Evolutionary conservation across 2,888 invertebrate genomes (phyloP).

Genomic region (Gymnocheta viridis): DNA sequence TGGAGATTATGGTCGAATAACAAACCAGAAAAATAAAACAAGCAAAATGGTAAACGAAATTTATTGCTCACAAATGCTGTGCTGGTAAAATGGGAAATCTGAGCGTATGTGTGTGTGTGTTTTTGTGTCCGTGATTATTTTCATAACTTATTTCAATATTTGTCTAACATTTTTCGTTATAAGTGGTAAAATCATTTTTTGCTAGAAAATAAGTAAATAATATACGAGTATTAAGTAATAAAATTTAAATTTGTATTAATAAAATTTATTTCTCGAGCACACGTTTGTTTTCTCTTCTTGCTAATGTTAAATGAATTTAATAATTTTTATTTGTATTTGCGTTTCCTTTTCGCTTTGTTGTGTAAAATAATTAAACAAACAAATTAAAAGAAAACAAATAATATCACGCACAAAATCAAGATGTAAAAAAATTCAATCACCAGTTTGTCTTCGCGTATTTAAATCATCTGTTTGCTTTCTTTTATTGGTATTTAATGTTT

Average conservation of each 20-base stretch:
- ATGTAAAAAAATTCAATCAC: conserved; percentile 7
- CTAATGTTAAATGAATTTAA: neutral
- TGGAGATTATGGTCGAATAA: conserved; percentile 55
- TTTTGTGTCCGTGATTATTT: neutral
- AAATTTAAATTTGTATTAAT: neutral
- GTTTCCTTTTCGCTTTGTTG: neutral
- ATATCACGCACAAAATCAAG: conserved; percentile 24
- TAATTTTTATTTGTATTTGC: neutral
- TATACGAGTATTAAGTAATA: neutral
- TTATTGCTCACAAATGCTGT: conserved; percentile 59
- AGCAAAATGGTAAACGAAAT: conserved; percentile 49
- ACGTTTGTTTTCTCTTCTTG: neutral
- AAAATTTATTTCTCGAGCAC: neutral
- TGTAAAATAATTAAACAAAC: conserved; percentile 23
- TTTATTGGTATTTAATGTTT: neutral
- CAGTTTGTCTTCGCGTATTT: neutral
- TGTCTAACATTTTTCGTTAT: neutral
- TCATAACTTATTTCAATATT: neutral
- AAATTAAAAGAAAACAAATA: conserved; percentile 1
- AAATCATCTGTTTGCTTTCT: neutral
- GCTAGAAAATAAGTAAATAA: neutral
- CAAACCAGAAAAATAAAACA: conserved; percentile 38
- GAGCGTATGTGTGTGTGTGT: neutral
- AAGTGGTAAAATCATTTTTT: neutral
- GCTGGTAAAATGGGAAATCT: conserved; percentile 7